These are phyloP conservation scores for Halictus rubicundus DNA, from an alignment of 1,140 invertebrate species.

Conservation along the genomic window DNA sequence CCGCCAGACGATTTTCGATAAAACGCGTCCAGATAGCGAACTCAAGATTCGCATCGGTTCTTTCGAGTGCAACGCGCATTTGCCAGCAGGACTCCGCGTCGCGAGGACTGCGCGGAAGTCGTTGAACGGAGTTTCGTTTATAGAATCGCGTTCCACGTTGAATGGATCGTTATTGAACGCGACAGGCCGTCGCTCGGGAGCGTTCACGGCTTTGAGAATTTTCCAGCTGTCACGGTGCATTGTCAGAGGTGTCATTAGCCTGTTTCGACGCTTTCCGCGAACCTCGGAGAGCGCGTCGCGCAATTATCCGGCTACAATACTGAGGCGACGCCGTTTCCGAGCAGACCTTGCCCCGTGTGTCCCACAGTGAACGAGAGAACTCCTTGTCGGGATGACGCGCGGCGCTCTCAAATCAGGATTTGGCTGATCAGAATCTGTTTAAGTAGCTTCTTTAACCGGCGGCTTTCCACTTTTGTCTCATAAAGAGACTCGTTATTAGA, in stretches of 20 bases:
- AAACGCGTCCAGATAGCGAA: background rate
- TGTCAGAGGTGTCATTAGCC: background rate
- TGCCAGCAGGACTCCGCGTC: too few species aligned
- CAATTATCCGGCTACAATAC: slow-evolving; percentile 2
- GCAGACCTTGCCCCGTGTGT: background rate
- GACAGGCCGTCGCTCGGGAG: background rate
- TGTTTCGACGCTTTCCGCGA: background rate
- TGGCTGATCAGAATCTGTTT: too few species aligned
- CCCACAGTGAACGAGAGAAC: slow-evolving; percentile 1
- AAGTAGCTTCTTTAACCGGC: too few species aligned
- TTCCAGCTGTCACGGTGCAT: background rate
- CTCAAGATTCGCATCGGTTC: too few species aligned
- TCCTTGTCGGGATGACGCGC: slow-evolving; percentile 19
- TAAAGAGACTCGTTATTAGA: too few species aligned
- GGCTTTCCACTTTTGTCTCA: too few species aligned
- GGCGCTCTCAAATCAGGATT: too few species aligned
- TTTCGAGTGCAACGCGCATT: too few species aligned
- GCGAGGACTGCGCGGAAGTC: too few species aligned
- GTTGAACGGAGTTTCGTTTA: too few species aligned
- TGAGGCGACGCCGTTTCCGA: slow-evolving; percentile 6
- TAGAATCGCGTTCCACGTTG: background rate
- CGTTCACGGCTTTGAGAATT: background rate
- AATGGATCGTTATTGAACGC: background rate
- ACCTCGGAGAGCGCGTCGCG: background rate
- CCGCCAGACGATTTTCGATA: background rate